phyloP scores from a whole-genome alignment of 2,113 vertebrate genomes.

The Thamnophis sirtalis region DNA sequence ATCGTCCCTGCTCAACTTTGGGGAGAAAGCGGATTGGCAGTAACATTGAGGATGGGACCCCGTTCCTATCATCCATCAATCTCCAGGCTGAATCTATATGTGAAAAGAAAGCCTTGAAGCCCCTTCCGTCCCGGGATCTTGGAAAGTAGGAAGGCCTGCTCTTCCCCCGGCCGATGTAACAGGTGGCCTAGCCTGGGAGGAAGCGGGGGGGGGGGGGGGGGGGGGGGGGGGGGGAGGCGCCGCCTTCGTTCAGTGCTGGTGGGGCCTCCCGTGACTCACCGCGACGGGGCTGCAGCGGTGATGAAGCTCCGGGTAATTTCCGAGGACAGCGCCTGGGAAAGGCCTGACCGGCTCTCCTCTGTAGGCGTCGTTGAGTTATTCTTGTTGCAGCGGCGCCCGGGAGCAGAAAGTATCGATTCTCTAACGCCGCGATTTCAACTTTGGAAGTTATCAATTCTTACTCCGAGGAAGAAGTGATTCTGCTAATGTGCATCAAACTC shows the following conservation, averaged over 20 bases:
- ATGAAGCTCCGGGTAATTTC: not conserved
- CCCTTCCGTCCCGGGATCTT: not conserved
- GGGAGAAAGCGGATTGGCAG: not conserved
- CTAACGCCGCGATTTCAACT: not conserved
- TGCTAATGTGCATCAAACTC: not conserved
- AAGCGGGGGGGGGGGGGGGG: not conserved
- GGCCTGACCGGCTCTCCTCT: not conserved
- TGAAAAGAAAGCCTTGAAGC: not conserved
- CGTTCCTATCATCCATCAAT: not conserved
- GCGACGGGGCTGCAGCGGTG: not conserved
- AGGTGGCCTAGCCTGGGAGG: not conserved
- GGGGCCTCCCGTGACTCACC: not conserved
- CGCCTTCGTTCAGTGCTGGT: not conserved
- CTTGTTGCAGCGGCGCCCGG: not conserved
- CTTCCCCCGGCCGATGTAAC: not conserved
- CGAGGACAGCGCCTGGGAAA: not conserved
- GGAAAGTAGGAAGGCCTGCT: not conserved
- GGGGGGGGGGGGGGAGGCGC: too few species aligned
- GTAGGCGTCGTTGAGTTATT: not conserved
- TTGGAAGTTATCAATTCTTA: not conserved
- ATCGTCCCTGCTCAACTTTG: not conserved
- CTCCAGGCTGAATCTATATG: not conserved
- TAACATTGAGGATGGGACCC: not conserved
- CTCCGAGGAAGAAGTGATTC: not conserved
- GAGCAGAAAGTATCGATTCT: not conserved